A percentile compares a stretch with the other conserved stretches of the same genome.
Conservation (phyloP, 1,140 invertebrate genomes). For the Idris sp. region DNA sequence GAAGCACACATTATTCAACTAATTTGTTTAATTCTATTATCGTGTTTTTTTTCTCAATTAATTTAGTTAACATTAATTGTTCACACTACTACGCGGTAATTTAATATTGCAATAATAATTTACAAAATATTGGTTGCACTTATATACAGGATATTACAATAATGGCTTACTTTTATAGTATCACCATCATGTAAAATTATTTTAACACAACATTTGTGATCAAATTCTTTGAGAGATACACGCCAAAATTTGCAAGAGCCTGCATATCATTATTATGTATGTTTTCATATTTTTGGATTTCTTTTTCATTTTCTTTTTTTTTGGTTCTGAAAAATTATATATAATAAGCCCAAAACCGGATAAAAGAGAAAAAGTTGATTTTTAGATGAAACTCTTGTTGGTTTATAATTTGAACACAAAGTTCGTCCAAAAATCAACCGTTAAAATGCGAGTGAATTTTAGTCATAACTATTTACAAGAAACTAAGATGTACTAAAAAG, state of each 20-base stretch:
- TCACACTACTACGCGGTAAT: background rate
- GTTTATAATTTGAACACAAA: background rate
- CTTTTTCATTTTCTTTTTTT: conserved; percentile 9
- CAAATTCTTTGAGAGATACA: conserved; percentile 30
- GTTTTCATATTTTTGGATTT: conserved; percentile 38
- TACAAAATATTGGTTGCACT: conserved; percentile 5
- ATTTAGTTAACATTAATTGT: background rate
- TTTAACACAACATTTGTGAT: conserved; percentile 17
- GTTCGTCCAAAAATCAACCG: conserved; percentile 43
- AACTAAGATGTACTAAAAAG: conserved; percentile 22
- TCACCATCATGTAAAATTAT: conserved; percentile 47
- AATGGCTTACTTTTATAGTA: conserved; percentile 49
- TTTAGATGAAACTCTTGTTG: too few species aligned
- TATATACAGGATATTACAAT: conserved; percentile 64
- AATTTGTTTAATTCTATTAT: too few species aligned
- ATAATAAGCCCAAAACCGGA: conserved; percentile 53
- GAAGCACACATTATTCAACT: conserved; percentile 11
- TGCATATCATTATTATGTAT: conserved; percentile 58
- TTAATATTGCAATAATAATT: too few species aligned
- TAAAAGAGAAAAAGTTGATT: conserved; percentile 52
- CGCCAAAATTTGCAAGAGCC: conserved; percentile 60
- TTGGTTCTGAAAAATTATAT: conserved; percentile 20
- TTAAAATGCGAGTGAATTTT: conserved; percentile 46
- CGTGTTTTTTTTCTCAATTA: too few species aligned
- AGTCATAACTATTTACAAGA: conserved; percentile 49